These are phyloP conservation scores for Labrus mixtus DNA, from an alignment of 2,113 vertebrate species.

Conservation along the genomic window DNA sequence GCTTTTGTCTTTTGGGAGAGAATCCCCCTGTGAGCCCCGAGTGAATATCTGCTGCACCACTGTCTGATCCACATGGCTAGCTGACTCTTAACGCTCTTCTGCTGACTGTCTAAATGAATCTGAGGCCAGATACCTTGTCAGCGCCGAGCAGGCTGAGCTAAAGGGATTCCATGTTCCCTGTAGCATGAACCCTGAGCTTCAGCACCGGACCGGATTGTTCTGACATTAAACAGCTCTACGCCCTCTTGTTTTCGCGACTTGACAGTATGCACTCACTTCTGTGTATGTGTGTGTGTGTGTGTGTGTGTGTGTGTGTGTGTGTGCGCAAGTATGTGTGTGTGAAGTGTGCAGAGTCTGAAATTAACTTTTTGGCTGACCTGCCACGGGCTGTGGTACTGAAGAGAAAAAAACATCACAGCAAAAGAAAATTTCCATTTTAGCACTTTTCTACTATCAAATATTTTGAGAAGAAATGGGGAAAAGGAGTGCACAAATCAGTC, in stretches of 20 bases:
- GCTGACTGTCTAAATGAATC: slow-evolving; percentile 76
- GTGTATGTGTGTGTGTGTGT: slow-evolving; percentile 13
- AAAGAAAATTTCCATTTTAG: background rate
- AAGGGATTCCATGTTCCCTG: slow-evolving; percentile 76
- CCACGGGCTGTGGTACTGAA: slow-evolving; percentile 3
- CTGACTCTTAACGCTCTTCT: slow-evolving; percentile 69
- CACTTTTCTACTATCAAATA: slow-evolving; percentile 9
- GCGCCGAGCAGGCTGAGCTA: slow-evolving; percentile 60
- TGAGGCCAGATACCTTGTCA: slow-evolving; percentile 69
- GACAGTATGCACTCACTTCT: slow-evolving; percentile 44
- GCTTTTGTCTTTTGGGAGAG: slow-evolving; percentile 69
- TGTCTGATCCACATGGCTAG: slow-evolving; percentile 70
- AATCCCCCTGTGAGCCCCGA: slow-evolving; percentile 56
- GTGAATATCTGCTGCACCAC: slow-evolving; percentile 66
- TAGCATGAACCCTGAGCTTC: slow-evolving; percentile 67
- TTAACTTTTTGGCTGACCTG: slow-evolving; percentile 59
- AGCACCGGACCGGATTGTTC: slow-evolving; percentile 60
- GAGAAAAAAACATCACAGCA: slow-evolving; percentile 1
- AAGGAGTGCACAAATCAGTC: background rate
- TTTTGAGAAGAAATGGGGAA: slow-evolving; percentile 13
- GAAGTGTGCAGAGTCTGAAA: slow-evolving; percentile 37
- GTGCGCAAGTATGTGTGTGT: slow-evolving; percentile 11
- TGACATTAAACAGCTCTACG: slow-evolving; percentile 66
- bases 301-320: slow-evolving; percentile 7
- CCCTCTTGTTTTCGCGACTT: slow-evolving; percentile 60